Percentiles rank a stretch among this genome's conserved stretches.
Conservation (phyloP, 2,797 vertebrate species). For the Discoglossus pictus region DNA sequence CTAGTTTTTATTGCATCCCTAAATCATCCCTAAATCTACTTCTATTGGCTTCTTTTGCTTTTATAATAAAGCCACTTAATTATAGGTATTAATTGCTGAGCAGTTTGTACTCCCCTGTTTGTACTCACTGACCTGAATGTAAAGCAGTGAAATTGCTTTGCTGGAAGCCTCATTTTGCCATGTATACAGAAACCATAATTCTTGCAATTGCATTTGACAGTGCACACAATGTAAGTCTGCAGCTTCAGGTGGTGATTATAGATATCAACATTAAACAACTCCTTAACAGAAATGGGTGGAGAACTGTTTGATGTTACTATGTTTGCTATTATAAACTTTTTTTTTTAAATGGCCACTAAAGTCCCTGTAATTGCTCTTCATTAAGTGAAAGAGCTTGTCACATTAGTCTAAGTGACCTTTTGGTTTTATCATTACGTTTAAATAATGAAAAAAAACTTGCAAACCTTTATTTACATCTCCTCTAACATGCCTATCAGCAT, state of each 20-base stretch:
- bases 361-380: too few relatives aligned
- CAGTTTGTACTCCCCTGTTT: not conserved
- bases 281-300: constrained; percentile 28
- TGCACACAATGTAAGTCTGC: constrained; percentile 8
- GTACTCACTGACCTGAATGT: constrained; percentile 5
- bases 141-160: too few relatives aligned
- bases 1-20: constrained; percentile 19
- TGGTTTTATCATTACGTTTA: too few relatives aligned
- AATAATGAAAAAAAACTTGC: too few relatives aligned
- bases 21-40: not conserved
- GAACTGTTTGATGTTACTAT: constrained; percentile 28
- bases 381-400: too few relatives aligned
- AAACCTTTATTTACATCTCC: too few relatives aligned
- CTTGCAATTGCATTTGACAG: not conserved
- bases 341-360: too few relatives aligned
- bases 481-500: too few relatives aligned
- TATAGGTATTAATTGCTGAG: constrained; percentile 25
- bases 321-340: too few relatives aligned
- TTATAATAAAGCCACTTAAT: constrained; percentile 24
- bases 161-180: too few relatives aligned
- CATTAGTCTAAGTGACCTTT: too few relatives aligned
- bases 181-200: not conserved
- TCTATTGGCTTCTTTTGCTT: constrained; percentile 9
- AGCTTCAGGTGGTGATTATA: constrained; percentile 22
- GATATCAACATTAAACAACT: constrained; percentile 21